Evolutionary conservation across 2,888 invertebrate species (phyloP).

Genomic region (Himalopsyche japonica): DNA sequence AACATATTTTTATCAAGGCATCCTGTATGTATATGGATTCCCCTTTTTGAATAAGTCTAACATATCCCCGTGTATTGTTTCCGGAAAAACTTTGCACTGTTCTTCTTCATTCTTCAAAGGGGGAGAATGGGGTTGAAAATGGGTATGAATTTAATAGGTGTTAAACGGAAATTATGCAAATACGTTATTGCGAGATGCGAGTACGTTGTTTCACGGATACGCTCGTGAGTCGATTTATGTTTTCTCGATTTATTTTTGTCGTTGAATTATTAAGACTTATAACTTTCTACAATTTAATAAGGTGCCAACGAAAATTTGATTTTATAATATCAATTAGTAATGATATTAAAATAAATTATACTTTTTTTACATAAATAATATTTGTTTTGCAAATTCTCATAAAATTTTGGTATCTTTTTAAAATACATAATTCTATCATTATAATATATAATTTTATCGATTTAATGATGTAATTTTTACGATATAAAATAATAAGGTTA

Average conservation of each 20-base stretch:
- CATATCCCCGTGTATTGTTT: constrained; percentile 38
- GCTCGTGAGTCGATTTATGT: background rate
- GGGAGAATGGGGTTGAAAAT: background rate
- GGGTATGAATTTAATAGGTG: constrained; percentile 40
- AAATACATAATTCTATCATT: no score
- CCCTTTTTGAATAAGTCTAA: constrained; percentile 26
- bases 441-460: no score
- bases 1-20: background rate
- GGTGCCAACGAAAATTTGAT: no score
- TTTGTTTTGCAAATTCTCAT: no score
- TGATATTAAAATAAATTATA: no score
- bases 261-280: no score
- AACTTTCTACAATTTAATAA: no score
- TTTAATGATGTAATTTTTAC: no score
- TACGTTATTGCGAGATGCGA: constrained; percentile 32
- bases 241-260: background rate
- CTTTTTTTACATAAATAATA: no score
- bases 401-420: no score
- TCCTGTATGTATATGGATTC: background rate
- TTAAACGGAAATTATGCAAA: constrained; percentile 41
- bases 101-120: constrained; percentile 24
- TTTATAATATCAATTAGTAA: no score
- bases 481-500: no score
- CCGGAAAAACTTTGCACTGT: constrained; percentile 26
- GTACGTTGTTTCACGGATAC: background rate